Evolutionary conservation across 2,113 vertebrate species (phyloP).

Genomic region (Chrysochloris asiatica): DNA sequence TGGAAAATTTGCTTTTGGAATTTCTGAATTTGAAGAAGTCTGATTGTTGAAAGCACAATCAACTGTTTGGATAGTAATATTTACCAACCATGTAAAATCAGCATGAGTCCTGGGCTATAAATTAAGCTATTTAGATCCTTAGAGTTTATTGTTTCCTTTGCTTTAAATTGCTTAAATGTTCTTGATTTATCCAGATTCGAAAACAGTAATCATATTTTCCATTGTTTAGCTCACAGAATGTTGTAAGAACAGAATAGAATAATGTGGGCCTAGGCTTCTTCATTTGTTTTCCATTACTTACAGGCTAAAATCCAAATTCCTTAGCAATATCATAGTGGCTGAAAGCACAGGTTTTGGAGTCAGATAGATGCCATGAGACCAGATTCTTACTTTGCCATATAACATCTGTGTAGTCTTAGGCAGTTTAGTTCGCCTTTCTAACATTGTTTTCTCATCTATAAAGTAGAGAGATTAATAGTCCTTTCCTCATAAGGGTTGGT

Average conservation of each 20-base stretch:
- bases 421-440: conserved; percentile 8
- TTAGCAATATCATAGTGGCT: conserved; percentile 70
- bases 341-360: conserved; percentile 62
- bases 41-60: conserved; percentile 58
- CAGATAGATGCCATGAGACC: conserved; percentile 12
- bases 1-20: conserved; percentile 51
- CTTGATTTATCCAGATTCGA: conserved; percentile 43
- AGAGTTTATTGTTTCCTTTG: background rate
- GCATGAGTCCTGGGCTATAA: conserved; percentile 17
- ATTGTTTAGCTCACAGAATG: conserved; percentile 63
- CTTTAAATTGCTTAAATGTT: conserved; percentile 46
- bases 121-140: background rate
- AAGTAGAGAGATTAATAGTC: background rate
- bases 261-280: conserved; percentile 47
- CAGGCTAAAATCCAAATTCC: conserved; percentile 62
- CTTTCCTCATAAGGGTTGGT: background rate
- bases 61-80: conserved; percentile 53
- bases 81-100: conserved; percentile 58
- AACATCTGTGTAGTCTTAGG: background rate
- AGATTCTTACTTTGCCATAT: conserved; percentile 33
- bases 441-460: conserved; percentile 49
- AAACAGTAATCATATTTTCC: conserved; percentile 59
- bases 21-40: conserved; percentile 53
- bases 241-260: conserved; percentile 58
- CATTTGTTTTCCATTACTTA: conserved; percentile 72